Conservation (phyloP, 2,888 invertebrate species). For the Strigamia crassipes region DNA sequence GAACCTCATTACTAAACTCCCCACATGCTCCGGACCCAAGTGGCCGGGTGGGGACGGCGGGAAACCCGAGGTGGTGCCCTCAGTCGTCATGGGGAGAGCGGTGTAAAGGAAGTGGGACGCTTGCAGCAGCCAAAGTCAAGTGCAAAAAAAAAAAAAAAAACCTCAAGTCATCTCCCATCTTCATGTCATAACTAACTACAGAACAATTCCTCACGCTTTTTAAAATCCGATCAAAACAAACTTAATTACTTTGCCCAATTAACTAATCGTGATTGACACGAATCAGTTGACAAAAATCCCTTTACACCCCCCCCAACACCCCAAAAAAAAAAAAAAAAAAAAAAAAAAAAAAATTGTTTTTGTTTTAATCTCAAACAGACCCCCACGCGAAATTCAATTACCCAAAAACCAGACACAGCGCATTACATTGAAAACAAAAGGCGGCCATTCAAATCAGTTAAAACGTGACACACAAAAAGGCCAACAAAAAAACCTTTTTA, state of each 20-base stretch:
- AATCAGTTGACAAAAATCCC: not conserved
- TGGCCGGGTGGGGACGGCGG: conserved; percentile 24
- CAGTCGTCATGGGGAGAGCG: conserved; percentile 6
- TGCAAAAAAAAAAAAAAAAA: not conserved
- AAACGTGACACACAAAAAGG: not conserved
- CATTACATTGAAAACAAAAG: not conserved
- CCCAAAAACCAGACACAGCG: not conserved
- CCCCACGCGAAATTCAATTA: not conserved
- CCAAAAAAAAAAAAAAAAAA: not conserved
- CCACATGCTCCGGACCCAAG: conserved; percentile 20
- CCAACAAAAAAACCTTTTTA: not conserved
- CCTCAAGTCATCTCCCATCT: not conserved
- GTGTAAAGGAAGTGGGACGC: not conserved
- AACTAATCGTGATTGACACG: conserved; percentile 23
- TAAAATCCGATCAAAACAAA: not conserved
- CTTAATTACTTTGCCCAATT: conserved; percentile 6
- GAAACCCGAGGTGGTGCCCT: conserved; percentile 29
- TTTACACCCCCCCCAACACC: not conserved
- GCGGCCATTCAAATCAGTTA: not conserved
- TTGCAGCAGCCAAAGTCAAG: not conserved
- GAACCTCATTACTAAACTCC: conserved; percentile 27
- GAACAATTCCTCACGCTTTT: not conserved
- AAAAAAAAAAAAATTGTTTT: too few species aligned
- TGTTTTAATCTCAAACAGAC: not conserved
- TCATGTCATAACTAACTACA: not conserved